Evolutionary conservation across 92 coral and sea anemone genomes (phyloP), one percentile per base, ranked within the genome.

Genomic region (Parazoanthus darwini): DNA sequence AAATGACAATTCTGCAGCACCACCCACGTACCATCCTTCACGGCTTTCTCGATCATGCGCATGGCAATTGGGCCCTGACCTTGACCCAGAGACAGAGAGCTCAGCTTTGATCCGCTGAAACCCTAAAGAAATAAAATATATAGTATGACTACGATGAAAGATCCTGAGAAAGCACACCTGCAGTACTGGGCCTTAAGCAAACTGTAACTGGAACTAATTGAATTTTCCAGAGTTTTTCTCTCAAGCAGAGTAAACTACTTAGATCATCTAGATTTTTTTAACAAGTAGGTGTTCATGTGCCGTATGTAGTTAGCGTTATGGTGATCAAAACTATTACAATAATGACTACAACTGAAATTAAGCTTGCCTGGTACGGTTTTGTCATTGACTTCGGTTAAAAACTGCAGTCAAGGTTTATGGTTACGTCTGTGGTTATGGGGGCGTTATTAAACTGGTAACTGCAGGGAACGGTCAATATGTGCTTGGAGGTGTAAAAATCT

Each of bases 11-110:
- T 97, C 94, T 97, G 99, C 59, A 97, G 94, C 82, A 95, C 99
- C 70, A 97, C 99, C 99, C 99, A 97, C 33, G 99, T 97, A 51
- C 99, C 99, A 73, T 97, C 99, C 79, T 95, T 97, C 48, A 96
- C 93, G 5, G 97, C 99, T 77, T 94, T 95, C 92, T 95, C 99
- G 91, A 97, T 97, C 99, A 97, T 97, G 91, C 99, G 99, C 97
- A 97, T 93, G 36, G 99, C 99, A 54, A 97, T 97, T 23, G 99
- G 99, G 35, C 99, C 99, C 81, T 97, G 99, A 33, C 99, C 99
- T 89, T 97, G 99, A 58, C 99, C 99, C 51, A 97, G 96, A 33
- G 99, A 97, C 71, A 97, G 86, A 13, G 99, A 97, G 89, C 99
- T 97, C 92, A 97, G 93, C 86, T 97, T 97, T 29, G 99, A 96